Percentiles rank a stretch among this genome's conserved stretches.
These are phyloP conservation scores for Sclerurus mexicanus DNA, from an alignment of 2,113 vertebrate genomes.

Conservation along the genomic window DNA sequence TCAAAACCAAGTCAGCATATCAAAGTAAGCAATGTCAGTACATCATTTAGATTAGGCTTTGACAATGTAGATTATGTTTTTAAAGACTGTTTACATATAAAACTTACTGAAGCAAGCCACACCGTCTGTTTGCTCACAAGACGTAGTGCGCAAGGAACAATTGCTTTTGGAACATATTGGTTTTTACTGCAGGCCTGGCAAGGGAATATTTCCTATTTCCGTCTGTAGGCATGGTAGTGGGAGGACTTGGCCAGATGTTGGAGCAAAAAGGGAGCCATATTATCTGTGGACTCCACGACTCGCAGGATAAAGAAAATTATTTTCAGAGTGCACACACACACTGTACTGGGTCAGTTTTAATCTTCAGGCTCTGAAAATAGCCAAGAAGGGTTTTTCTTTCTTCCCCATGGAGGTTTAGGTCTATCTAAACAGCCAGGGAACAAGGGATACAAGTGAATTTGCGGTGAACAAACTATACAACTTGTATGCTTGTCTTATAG, in stretches of 20 bases:
- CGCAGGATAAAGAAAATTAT: not conserved
- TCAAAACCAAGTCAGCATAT: slow-evolving; percentile 44
- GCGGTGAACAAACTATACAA: not conserved
- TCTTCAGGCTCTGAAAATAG: not conserved
- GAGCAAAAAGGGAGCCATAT: not conserved
- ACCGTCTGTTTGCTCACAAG: slow-evolving; percentile 34
- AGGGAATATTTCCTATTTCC: not conserved
- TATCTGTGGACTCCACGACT: not conserved
- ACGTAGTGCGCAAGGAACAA: not conserved
- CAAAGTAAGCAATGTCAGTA: slow-evolving; percentile 37
- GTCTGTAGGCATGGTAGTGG: not conserved
- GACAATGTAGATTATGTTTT: slow-evolving; percentile 43
- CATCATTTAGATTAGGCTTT: slow-evolving; percentile 52
- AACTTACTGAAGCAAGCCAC: slow-evolving; percentile 41
- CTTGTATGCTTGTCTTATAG: not conserved
- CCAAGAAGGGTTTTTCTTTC: not conserved
- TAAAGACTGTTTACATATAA: slow-evolving; percentile 57
- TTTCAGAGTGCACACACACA: not conserved
- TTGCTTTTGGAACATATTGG: not conserved
- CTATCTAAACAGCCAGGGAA: not conserved
- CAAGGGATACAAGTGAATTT: not conserved
- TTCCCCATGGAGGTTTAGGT: not conserved
- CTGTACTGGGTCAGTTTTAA: not conserved
- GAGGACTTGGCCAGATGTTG: not conserved
- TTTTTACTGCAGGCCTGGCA: not conserved